Evolutionary conservation across 2,797 vertebrate species (phyloP).

Genomic region (Acrossocheilus wenchowensis): DNA sequence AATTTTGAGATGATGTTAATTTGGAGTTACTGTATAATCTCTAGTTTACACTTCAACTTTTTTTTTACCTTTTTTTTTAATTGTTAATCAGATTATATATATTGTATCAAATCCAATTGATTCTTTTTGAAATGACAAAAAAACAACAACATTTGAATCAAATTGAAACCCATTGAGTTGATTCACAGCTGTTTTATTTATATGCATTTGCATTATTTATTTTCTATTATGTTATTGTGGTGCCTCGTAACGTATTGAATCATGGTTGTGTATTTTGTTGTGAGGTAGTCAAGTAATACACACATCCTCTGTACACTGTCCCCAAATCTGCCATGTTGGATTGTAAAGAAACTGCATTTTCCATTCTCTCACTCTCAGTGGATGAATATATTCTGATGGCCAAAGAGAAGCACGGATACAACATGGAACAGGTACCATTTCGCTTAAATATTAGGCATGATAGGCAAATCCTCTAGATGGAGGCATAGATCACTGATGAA

Average conservation of each 20-base stretch:
- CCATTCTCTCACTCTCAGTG: constrained; percentile 73
- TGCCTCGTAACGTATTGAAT: not conserved
- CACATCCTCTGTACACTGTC: not conserved
- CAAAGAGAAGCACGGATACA: constrained; percentile 94
- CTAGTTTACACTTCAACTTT: not conserved
- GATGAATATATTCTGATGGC: constrained; percentile 94
- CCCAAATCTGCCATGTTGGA: not conserved
- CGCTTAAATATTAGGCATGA: not conserved
- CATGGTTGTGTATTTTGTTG: not conserved
- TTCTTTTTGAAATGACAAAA: not conserved
- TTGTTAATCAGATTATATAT: not conserved
- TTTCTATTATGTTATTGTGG: not conserved
- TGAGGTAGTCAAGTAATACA: not conserved
- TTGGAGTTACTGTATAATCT: not conserved
- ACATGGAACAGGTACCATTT: constrained; percentile 88
- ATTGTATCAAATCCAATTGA: not conserved
- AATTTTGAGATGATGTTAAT: not conserved
- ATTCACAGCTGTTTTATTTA: not conserved
- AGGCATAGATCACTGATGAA: not conserved
- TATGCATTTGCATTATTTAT: not conserved
- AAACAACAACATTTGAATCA: not conserved
- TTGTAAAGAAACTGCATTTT: constrained; percentile 5
- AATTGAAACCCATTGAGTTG: not conserved
- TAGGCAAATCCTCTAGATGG: not conserved
- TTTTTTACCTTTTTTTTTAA: not conserved